A percentile compares a stretch with the other conserved stretches of the same genome.
phyloP scores from a whole-genome alignment of 2,113 vertebrate species.

The Spea multiplicata region DNA sequence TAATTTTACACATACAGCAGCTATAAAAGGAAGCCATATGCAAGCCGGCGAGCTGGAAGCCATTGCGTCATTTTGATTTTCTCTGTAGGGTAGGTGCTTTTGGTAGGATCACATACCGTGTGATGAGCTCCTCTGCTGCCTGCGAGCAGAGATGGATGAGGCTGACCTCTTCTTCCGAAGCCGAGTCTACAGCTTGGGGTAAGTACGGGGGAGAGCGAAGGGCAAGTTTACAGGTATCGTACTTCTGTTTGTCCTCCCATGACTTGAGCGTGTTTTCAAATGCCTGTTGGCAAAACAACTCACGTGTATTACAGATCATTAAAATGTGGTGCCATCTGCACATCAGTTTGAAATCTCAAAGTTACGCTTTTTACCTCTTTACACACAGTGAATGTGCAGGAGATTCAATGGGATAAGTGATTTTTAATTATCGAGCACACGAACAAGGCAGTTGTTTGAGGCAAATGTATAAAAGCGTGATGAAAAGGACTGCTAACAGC shows the following conservation, averaged over 20 bases:
- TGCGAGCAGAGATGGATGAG: slow-evolving; percentile 87
- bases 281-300: slow-evolving; percentile 67
- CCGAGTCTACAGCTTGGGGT: slow-evolving; percentile 86
- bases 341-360: no score
- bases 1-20: neutral
- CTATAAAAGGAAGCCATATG: neutral
- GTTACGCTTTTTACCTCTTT: no score
- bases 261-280: slow-evolving; percentile 97
- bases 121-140: slow-evolving; percentile 92
- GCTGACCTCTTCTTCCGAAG: slow-evolving; percentile 82
- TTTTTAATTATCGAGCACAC: no score
- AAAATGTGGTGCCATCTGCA: no score
- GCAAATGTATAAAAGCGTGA: no score
- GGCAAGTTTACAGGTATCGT: slow-evolving; percentile 80
- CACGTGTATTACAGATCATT: neutral
- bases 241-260: slow-evolving; percentile 97
- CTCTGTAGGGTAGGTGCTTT: neutral
- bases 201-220: slow-evolving; percentile 86
- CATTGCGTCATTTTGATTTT: no score
- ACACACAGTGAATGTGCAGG: no score
- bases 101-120: slow-evolving; percentile 65
- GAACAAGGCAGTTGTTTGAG: no score
- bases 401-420: no score
- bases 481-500: no score
- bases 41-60: no score